These are phyloP conservation scores for Scolopax bukidnonensis DNA, from an alignment of 2,797 vertebrate species.

Conservation along the genomic window DNA sequence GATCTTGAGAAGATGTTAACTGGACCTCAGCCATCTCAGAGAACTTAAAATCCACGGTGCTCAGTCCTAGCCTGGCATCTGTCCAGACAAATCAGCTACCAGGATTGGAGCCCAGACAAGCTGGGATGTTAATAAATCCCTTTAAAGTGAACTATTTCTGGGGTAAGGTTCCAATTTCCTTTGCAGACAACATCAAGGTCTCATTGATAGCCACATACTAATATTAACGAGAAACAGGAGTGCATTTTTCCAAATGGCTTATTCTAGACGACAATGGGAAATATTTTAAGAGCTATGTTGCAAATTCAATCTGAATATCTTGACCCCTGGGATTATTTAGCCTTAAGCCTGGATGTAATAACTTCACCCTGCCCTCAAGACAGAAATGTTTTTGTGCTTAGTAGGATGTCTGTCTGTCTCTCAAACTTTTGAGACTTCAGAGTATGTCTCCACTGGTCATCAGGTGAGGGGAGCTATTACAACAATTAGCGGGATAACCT, in stretches of 20 bases:
- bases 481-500: background rate
- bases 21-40: background rate
- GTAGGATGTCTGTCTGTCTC: background rate
- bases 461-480: background rate
- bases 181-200: background rate
- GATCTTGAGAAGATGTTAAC: background rate
- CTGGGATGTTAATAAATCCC: background rate
- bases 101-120: background rate
- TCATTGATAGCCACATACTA: background rate
- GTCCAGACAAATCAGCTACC: background rate
- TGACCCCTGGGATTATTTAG: conserved; percentile 19
- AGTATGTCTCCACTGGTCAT: background rate
- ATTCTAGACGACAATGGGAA: background rate
- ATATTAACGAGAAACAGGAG: background rate
- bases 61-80: background rate
- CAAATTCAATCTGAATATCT: background rate
- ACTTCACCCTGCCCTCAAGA: background rate
- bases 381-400: background rate
- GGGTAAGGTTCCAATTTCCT: background rate
- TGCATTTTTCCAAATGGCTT: background rate
- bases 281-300: conserved; percentile 16
- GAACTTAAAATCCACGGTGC: background rate
- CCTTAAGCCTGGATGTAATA: conserved; percentile 24
- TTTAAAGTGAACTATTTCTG: background rate
- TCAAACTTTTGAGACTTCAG: background rate